Base-by-base conservation (phyloP, 1,140 invertebrate species). In the Micrasema longulum region DNA sequence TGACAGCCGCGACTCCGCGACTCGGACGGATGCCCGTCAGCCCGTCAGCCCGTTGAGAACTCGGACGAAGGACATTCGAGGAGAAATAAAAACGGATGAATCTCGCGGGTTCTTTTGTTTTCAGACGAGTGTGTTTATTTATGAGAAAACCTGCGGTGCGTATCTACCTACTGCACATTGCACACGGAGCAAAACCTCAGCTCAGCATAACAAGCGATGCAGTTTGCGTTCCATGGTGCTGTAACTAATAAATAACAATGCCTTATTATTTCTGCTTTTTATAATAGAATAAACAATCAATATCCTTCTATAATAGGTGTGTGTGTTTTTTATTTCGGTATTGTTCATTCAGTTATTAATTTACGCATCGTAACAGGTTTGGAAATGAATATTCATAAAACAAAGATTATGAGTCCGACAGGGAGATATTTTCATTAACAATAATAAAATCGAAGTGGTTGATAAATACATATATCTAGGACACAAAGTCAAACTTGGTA, bases 11-110 rank as follows among this genome's bases (percentile, higher is more conserved):
- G 35, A 60, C 35, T 10, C 35, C 36, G 55, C 9, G 35, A 60
- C 35, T 10, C 36, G 55, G 55, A 60, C 36, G 55, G 36, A 60
- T 60, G 55, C 36, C 36, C 55, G 55, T 60, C 55, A 31, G 55
- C 36, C 36, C 55, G 55, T 60, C 55, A 31, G n/a, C n/a, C n/a
- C n/a, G n/a, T n/a, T n/a, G 36, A 60, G 55, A 60, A 60, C 35
- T 60, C 55, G 36, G 55, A 20, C 55, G 55, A 60, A 60, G 55
- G 55, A 60, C 55, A 41, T 38, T 14, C 31, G 55, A 60, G 36
- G 55, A 60, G 55, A 60, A 60, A 60, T 60, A 60, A 60, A 60
- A 60, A 60, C 23, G 26, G 55, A 60, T 18, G 35, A 38, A 41
- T 20, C 55, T 60, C 55, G 55, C 55, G 35, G 50, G 55, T 9